A percentile compares a stretch with the other conserved stretches of the same genome.
phyloP scores from a whole-genome alignment of 2,797 vertebrate species.

The Thaleichthys pacificus region DNA sequence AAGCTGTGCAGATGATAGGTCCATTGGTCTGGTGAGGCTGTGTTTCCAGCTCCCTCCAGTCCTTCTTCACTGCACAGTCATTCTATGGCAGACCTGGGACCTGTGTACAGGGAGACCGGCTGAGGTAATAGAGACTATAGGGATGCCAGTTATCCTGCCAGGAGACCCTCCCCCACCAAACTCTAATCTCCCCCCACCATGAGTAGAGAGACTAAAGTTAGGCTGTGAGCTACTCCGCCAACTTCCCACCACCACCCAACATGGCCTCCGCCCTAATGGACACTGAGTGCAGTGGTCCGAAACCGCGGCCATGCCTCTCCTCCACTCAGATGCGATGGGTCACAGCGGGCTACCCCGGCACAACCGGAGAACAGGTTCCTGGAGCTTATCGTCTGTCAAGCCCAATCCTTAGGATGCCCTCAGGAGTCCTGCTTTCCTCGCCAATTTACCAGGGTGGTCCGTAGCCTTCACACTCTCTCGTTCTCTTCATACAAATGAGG shows the following conservation, averaged over 20 bases:
- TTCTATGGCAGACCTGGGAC: constrained; percentile 29
- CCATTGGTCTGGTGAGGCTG: too few relatives aligned
- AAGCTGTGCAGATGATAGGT: too few relatives aligned
- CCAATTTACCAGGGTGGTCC: constrained; percentile 67
- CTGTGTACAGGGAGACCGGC: constrained; percentile 31
- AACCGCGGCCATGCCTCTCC: constrained; percentile 57
- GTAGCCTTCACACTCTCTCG: constrained; percentile 70
- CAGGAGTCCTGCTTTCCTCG: constrained; percentile 61
- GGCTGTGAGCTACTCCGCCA: constrained; percentile 34
- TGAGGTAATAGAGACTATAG: constrained; percentile 61
- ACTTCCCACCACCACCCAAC: constrained; percentile 48
- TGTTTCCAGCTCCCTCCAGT: too few relatives aligned
- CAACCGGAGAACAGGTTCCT: constrained; percentile 56
- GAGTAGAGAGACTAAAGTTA: constrained; percentile 33
- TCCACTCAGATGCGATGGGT: constrained; percentile 57
- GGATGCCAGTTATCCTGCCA: constrained; percentile 60
- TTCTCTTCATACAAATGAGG: constrained; percentile 43
- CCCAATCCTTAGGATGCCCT: constrained; percentile 65
- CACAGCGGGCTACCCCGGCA: constrained; percentile 58
- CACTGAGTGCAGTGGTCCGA: constrained; percentile 55
- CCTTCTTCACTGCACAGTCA: not conserved
- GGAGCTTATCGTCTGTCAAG: constrained; percentile 66
- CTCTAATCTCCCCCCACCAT: constrained; percentile 49
- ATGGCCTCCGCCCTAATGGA: constrained; percentile 52
- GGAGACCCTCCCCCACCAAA: constrained; percentile 51